Percentiles rank a stretch among this genome's conserved stretches.
These are phyloP conservation scores for Chaenodraco wilsoni DNA, from an alignment of 2,797 vertebrate genomes.

Conservation along the genomic window DNA sequence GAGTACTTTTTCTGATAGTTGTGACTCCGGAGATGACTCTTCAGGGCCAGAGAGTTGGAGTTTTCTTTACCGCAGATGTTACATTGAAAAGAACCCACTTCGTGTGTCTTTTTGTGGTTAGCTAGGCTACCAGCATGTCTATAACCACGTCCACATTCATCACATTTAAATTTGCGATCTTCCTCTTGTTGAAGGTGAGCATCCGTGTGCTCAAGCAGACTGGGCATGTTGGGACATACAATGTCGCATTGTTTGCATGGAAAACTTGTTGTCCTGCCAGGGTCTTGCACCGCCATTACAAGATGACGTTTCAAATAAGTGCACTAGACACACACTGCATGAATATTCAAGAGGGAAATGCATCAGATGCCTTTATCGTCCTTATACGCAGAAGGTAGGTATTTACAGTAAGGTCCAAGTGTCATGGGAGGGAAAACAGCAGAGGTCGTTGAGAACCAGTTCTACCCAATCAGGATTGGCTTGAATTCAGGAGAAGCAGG, in stretches of 20 bases:
- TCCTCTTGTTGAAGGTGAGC: conserved; percentile 74
- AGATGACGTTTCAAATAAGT: conserved; percentile 21
- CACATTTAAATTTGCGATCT: conserved; percentile 86
- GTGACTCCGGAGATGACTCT: conserved; percentile 91
- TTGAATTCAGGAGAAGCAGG: conserved; percentile 34
- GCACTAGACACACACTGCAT: conserved; percentile 32
- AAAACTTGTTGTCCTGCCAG: conserved; percentile 74
- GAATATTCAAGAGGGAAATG: conserved; percentile 44
- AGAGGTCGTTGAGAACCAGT: conserved; percentile 35
- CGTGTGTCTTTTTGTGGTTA: conserved; percentile 89
- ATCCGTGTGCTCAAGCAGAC: conserved; percentile 80
- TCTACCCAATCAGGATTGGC: conserved; percentile 38
- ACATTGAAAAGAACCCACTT: conserved; percentile 88
- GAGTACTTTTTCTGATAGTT: conserved; percentile 85
- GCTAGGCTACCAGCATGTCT: conserved; percentile 89
- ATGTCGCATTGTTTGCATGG: conserved; percentile 79
- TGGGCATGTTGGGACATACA: conserved; percentile 75
- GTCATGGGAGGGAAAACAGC: conserved; percentile 34
- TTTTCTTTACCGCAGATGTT: conserved; percentile 88
- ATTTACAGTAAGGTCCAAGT: conserved; percentile 30
- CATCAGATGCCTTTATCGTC: conserved; percentile 62
- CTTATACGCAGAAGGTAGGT: conserved; percentile 15
- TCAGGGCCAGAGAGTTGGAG: conserved; percentile 87
- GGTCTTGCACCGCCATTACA: conserved; percentile 76
- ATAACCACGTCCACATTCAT: conserved; percentile 89